Evolutionary conservation across 1,140 invertebrate genomes (phyloP).

Genomic region (Zaprionus inermis): DNA sequence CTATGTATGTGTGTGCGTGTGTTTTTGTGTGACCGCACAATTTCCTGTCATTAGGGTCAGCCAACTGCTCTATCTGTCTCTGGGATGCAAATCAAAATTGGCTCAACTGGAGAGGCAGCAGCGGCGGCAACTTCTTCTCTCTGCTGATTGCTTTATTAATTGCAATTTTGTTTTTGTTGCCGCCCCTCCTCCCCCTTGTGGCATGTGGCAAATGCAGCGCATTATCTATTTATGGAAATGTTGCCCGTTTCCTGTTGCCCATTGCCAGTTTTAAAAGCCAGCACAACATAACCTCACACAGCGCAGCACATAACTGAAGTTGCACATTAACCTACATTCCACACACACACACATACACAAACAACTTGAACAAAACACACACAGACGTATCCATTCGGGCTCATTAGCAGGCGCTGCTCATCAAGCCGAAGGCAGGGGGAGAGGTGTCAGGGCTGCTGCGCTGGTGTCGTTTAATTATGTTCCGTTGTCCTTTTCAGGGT

Average conservation of each 20-base stretch:
- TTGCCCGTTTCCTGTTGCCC: slow-evolving; percentile 10
- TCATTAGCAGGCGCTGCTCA: slow-evolving; percentile 60
- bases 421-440: slow-evolving; percentile 12
- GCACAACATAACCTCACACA: slow-evolving; percentile 14
- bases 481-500: slow-evolving; percentile 47
- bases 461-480: slow-evolving; percentile 78
- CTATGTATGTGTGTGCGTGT: slow-evolving; percentile 18
- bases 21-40: slow-evolving; percentile 72
- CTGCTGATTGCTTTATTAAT: slow-evolving; percentile 59
- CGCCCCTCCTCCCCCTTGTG: background rate
- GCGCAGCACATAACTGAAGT: slow-evolving; percentile 33
- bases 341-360: slow-evolving; percentile 10
- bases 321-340: slow-evolving; percentile 73
- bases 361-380: too few species aligned
- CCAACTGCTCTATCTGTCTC: slow-evolving; percentile 47
- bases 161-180: slow-evolving; percentile 37
- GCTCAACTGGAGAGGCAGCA: slow-evolving; percentile 20
- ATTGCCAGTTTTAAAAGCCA: slow-evolving; percentile 48
- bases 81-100: slow-evolving; percentile 55
- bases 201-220: slow-evolving; percentile 10
- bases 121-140: slow-evolving; percentile 22
- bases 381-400: slow-evolving; percentile 30
- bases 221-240: slow-evolving; percentile 68
- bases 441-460: background rate
- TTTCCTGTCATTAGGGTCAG: slow-evolving; percentile 80